Percentiles rank a stretch among this genome's conserved stretches.
Conservation (phyloP, 2,113 vertebrate genomes). For the Vireo altiloquus region DNA sequence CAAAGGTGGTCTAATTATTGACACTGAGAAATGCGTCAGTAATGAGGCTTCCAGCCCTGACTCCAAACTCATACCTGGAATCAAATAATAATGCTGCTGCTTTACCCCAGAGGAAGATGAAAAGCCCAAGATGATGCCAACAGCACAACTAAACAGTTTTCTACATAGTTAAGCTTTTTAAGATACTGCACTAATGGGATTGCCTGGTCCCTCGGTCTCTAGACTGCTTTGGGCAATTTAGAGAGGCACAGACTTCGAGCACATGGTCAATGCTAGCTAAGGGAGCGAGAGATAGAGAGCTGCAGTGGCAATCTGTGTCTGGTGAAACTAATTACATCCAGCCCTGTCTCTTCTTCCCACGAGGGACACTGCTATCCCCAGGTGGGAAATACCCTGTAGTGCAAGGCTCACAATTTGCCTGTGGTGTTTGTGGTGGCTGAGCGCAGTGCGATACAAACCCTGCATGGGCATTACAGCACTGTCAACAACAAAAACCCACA, state of each 20-base stretch:
- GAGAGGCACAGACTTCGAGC: not conserved
- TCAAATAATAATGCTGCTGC: not conserved
- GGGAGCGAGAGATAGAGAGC: not conserved
- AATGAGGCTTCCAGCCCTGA: not conserved
- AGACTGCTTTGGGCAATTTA: not conserved
- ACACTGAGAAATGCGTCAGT: not conserved
- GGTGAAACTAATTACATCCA: not conserved
- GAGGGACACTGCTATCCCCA: not conserved
- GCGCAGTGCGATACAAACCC: not conserved
- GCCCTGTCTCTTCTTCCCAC: not conserved
- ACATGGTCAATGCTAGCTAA: not conserved
- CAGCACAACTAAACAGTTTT: not conserved
- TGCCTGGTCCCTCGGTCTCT: not conserved
- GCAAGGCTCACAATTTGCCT: not conserved
- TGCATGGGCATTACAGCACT: slow-evolving; percentile 32
- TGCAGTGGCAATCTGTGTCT: not conserved
- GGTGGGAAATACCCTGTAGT: not conserved
- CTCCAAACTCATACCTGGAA: not conserved
- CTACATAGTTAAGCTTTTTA: not conserved
- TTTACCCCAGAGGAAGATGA: not conserved
- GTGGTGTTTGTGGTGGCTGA: not conserved
- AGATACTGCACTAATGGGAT: not conserved
- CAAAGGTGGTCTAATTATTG: not conserved
- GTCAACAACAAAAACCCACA: slow-evolving; percentile 32
- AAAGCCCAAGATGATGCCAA: not conserved